Base-by-base conservation (phyloP, 2,113 vertebrate genomes). In the Turdus rufiventris region DNA sequence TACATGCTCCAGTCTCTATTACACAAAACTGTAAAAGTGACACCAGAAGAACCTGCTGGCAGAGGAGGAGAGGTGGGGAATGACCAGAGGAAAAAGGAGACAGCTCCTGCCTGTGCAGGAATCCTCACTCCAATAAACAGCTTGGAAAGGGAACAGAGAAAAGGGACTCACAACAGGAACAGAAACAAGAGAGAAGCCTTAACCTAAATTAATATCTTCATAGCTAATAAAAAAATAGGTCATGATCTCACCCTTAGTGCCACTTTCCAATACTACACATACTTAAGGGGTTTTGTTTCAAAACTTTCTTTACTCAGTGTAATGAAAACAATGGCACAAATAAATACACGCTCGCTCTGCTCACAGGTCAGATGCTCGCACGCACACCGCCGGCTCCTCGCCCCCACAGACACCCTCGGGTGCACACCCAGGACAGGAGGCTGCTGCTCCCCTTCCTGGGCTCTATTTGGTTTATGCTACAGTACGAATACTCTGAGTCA, bases 381-480 rank as follows among this genome's bases (percentile, higher is more conserved):
- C 76, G 50, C 61, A 45, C 94, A 66, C 40, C 3, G 20, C 40
- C 84, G 33, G 89, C 82, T 94, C 91, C 84, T 93, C 14, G 12
- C 50, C 89, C 93, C 93, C 74, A 57, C 74, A 26, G 89, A 73
- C 93, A 87, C 88, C 82, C 85, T n/a, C 3, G 31, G 93, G 79
- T 87, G 96, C 97, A 97, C 74, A 89, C 97, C 96, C 91, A 23
- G 94, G 77, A 92, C 91, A 67, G 85, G 48, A 92, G 91, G 97
- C 85, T n/a, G 56, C 78, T 93, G 93, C 95, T 80, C 94, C 96
- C 95, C 75, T 92, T 72, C 94, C 96, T 43, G 14, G 97, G 97
- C 97, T 95, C 45, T 97, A 97, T 98, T 98, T 98, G 98, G 98
- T 98, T 98, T 98, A 98, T 97, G 98, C 97, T 98, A 98, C 98